Conservation (phyloP, 2,113 vertebrate species). For the Brachypteracias leptosomus region DNA sequence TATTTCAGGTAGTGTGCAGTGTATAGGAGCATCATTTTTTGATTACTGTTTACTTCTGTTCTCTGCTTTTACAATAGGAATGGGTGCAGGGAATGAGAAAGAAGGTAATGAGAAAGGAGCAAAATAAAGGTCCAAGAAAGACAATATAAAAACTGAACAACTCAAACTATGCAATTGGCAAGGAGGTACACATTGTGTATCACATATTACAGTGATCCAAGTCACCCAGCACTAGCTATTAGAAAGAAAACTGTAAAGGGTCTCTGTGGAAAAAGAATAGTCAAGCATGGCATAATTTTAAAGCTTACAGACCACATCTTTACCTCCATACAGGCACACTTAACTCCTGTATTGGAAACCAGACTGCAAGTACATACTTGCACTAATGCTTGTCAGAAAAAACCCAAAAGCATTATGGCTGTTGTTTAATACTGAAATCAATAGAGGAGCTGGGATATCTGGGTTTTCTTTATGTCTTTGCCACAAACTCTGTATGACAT, state of each 20-base stretch:
- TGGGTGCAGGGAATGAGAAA: not conserved
- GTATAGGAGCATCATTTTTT: not conserved
- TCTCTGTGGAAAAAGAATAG: not conserved
- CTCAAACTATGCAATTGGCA: not conserved
- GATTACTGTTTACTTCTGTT: constrained; percentile 34
- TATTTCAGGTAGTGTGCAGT: not conserved
- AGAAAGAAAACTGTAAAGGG: not conserved
- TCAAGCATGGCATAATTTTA: not conserved
- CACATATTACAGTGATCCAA: not conserved
- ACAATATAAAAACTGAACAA: not conserved
- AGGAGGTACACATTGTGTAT: not conserved
- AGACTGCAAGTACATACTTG: not conserved
- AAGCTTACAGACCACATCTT: not conserved
- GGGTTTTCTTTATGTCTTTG: not conserved
- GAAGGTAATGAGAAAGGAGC: not conserved
- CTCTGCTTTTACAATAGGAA: not conserved
- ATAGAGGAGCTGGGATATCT: not conserved
- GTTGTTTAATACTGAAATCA: not conserved
- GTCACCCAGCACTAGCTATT: not conserved
- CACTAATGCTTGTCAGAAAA: not conserved
- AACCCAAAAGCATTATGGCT: not conserved
- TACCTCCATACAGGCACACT: not conserved
- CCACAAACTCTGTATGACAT: not conserved
- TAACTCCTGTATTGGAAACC: not conserved
- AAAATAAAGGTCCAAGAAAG: not conserved